Conservation (phyloP, 2,113 vertebrate species). For the Ictidomys tridecemlineatus region DNA sequence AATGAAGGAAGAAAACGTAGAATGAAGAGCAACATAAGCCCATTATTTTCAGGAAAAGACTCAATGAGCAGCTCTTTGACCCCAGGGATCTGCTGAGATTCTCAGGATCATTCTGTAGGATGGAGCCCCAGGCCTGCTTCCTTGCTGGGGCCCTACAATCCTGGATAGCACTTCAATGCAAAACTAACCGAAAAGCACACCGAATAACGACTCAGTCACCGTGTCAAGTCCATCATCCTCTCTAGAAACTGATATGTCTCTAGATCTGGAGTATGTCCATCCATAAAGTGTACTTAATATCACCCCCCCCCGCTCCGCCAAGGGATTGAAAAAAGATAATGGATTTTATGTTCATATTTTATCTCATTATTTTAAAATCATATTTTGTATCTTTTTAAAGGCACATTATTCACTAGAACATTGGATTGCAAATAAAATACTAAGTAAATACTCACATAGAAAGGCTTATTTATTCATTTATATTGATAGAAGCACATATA, state of each 20-base stretch:
- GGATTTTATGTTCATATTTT: background rate
- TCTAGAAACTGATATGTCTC: background rate
- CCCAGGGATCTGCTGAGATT: background rate
- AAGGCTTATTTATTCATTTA: background rate
- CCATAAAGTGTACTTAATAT: background rate
- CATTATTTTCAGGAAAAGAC: background rate
- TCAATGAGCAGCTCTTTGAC: background rate
- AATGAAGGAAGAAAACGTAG: background rate
- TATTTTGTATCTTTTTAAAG: background rate
- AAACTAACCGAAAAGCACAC: background rate
- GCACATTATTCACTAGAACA: background rate
- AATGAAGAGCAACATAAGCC: background rate
- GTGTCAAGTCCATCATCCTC: background rate
- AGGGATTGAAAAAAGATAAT: background rate
- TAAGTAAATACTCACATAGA: background rate
- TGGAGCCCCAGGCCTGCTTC: background rate
- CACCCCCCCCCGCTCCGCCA: background rate
- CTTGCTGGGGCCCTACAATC: background rate
- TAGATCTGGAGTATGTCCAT: background rate
- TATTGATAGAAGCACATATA: background rate
- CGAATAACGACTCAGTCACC: background rate
- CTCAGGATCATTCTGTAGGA: background rate
- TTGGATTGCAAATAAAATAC: background rate
- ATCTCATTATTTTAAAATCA: constrained; percentile 13
- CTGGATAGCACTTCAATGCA: background rate